Evolutionary conservation across 30 jellyfish, hydroid and myxozoan species (phyloP), one percentile per base, ranked within the genome.

Genomic region (Aurelia aurita): DNA sequence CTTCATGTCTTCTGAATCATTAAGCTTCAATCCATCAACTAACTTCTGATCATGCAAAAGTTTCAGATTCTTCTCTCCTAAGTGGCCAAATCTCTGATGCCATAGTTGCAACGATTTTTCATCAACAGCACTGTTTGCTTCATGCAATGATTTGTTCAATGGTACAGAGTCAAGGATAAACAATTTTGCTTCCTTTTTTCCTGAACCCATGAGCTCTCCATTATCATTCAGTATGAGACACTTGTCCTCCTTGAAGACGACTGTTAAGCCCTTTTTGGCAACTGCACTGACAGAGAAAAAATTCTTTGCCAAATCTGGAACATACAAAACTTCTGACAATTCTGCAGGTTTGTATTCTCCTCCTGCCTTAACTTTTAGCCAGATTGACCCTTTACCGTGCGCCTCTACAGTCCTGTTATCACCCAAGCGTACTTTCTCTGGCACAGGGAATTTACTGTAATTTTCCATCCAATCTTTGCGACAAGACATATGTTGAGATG

Each of bases 401-500:
- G 77, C 87, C 23, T 31, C 58, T 69, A 32, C 44, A 32, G 44
- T n/a, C n/a, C n/a, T n/a, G n/a, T n/a, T n/a, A 32, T 67, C 86
- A 11, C 92, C 77, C 3, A 69, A 44, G 49, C 72, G 72, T 20
- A 45, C 85, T 8, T 23, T 67, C 65, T 20, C 68, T 16, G 92
- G n/a, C n/a, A n/a, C n/a, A n/a, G n/a, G n/a, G n/a, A n/a, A n/a
- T n/a, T n/a, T n/a, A n/a, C n/a, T n/a, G 11, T 28, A 54, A 10
- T 25, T 20, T 27, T 32, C 22, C 29, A 27, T 34, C 72, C 64
- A 58, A 25, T 45, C 62, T 70, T 69, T 66, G 2, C 58, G 57
- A 34, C 72, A 67, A 1, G 86, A 54, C 92, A 82, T 82, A 77
- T 82, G 87, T 66, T 69, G 86, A 12, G 86, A 66, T 12, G 87